These are phyloP conservation scores for Cryptoprocta ferox DNA, from an alignment of 2,797 vertebrate genomes.

Conservation along the genomic window DNA sequence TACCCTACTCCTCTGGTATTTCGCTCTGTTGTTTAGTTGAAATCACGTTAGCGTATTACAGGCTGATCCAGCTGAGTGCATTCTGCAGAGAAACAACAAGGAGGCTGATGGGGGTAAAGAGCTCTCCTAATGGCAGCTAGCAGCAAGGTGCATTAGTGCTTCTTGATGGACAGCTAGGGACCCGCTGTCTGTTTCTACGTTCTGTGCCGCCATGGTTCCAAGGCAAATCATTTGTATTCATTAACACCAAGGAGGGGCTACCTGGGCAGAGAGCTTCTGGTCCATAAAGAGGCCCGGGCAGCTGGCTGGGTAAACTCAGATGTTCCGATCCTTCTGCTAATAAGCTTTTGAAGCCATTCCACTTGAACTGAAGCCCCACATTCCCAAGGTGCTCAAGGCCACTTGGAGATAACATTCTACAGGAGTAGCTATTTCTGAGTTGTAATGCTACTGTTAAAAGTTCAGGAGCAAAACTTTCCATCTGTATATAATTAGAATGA, in stretches of 20 bases:
- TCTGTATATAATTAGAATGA: not conserved
- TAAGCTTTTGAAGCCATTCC: not conserved
- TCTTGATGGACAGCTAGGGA: constrained; percentile 9
- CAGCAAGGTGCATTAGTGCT: not conserved
- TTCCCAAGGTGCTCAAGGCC: not conserved
- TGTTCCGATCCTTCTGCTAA: not conserved
- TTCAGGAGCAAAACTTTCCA: not conserved
- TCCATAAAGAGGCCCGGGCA: not conserved
- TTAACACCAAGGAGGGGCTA: not conserved
- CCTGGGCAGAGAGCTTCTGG: not conserved
- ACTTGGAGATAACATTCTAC: not conserved
- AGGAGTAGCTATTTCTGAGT: not conserved
- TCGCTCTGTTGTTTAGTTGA: constrained; percentile 56
- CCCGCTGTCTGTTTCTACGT: not conserved
- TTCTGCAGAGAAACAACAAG: constrained; percentile 65
- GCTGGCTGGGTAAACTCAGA: not conserved
- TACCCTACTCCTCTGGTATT: constrained; percentile 63
- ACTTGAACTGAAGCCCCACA: not conserved
- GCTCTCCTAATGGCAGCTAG: constrained; percentile 27
- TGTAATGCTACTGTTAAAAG: not conserved
- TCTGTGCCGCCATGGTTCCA: not conserved
- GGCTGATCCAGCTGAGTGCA: constrained; percentile 57
- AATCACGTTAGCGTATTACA: constrained; percentile 60
- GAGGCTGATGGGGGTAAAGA: not conserved
- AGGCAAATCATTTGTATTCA: constrained; percentile 44